Conservation (phyloP, 2,797 vertebrate species). For the Paratrypauchen microcephalus region DNA sequence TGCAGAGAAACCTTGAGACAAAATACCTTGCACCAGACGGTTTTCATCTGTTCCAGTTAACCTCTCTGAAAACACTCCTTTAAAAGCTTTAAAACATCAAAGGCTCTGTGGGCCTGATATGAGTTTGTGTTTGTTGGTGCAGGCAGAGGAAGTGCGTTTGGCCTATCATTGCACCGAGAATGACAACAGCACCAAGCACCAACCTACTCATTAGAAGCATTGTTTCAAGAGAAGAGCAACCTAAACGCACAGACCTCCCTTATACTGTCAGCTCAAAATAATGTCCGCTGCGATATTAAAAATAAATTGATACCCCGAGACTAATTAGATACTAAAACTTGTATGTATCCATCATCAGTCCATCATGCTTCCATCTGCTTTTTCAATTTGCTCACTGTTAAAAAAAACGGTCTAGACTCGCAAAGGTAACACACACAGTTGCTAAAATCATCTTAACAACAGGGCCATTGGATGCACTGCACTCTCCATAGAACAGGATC, state of each 20-base stretch:
- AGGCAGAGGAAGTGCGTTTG: conserved; percentile 39
- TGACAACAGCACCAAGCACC: conserved; percentile 49
- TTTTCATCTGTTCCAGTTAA: conserved; percentile 35
- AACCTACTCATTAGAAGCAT: conserved; percentile 58
- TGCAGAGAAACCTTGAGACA: conserved; percentile 9
- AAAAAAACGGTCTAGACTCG: no score
- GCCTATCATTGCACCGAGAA: conserved; percentile 44
- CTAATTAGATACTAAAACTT: no score
- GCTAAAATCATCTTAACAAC: no score
- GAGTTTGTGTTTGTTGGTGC: conserved; percentile 51
- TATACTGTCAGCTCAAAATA: conserved; percentile 30
- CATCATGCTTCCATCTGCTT: no score
- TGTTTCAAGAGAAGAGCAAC: conserved; percentile 42
- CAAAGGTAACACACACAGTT: no score
- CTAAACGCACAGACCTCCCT: conserved; percentile 44
- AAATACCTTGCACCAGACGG: neutral
- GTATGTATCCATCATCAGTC: no score
- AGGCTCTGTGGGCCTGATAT: conserved; percentile 29
- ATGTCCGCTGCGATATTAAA: conserved; percentile 15
- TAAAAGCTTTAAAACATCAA: conserved; percentile 40
- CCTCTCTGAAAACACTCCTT: conserved; percentile 27
- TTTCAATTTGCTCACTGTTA: no score
- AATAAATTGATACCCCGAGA: neutral
- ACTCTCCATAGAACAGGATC: no score
- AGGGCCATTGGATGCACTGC: no score